A percentile compares a stretch with the other conserved stretches of the same genome.
phyloP scores from a whole-genome alignment of 2,797 vertebrate genomes.

The Babyrousa celebensis region DNA sequence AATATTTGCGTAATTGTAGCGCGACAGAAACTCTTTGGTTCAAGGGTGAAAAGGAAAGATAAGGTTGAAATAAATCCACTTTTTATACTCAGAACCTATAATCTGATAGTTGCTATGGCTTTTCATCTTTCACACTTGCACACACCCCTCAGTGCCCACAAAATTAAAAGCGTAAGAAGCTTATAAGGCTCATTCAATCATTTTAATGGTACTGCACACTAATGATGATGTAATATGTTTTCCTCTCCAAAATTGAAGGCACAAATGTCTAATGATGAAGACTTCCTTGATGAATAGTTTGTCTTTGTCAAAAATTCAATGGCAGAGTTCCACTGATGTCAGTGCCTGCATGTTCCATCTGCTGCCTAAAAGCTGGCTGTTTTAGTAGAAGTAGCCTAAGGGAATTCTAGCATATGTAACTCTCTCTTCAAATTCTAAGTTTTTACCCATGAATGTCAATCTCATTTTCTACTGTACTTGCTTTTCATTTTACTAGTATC shows the following conservation, averaged over 20 bases:
- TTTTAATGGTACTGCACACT: neutral
- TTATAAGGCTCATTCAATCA: neutral
- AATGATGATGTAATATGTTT: conserved; percentile 16
- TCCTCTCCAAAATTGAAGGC: neutral
- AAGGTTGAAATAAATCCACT: neutral
- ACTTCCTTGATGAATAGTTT: conserved; percentile 55
- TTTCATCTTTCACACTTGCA: neutral
- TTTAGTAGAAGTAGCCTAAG: conserved; percentile 54
- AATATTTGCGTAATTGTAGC: neutral
- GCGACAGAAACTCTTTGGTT: neutral
- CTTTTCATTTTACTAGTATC: neutral
- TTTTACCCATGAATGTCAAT: neutral
- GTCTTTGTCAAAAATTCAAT: conserved; percentile 78
- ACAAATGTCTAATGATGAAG: conserved; percentile 54
- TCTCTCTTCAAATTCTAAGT: conserved; percentile 36
- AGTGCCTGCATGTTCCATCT: conserved; percentile 65
- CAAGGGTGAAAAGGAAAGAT: neutral
- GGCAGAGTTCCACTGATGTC: conserved; percentile 56
- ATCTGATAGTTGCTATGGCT: neutral
- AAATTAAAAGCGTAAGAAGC: neutral
- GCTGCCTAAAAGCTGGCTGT: conserved; percentile 33
- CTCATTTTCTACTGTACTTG: conserved; percentile 1
- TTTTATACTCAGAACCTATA: neutral
- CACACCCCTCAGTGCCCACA: neutral
- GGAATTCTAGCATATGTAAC: conserved; percentile 52